phyloP scores from a whole-genome alignment of 2,797 vertebrate species.

The Tangara arthus region DNA sequence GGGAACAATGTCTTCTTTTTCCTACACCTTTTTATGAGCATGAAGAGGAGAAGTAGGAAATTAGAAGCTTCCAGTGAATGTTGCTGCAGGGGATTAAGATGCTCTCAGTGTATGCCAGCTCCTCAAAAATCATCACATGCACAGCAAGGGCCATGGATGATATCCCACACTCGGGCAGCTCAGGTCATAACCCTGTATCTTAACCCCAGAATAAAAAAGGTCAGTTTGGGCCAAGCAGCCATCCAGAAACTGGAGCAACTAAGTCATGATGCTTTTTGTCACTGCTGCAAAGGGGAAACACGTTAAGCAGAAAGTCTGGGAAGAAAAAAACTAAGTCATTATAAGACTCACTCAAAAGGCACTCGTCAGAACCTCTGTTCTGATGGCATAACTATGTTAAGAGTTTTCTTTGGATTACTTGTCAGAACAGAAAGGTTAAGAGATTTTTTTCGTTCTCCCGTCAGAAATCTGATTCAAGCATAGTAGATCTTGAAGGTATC shows the following conservation, averaged over 20 bases:
- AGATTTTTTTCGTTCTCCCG: background rate
- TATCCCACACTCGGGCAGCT: background rate
- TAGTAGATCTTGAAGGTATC: background rate
- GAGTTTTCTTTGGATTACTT: background rate
- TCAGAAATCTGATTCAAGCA: background rate
- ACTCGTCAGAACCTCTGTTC: background rate
- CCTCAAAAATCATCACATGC: background rate
- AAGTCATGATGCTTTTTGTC: background rate
- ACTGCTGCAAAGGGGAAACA: background rate
- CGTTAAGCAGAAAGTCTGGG: background rate
- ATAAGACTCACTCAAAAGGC: background rate
- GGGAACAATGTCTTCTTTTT: background rate
- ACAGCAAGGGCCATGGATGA: background rate
- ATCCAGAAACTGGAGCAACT: background rate
- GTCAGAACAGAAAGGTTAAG: background rate
- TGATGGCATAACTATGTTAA: background rate
- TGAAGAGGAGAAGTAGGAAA: background rate
- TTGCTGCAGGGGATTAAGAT: background rate
- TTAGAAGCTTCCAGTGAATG: background rate
- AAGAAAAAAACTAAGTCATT: background rate
- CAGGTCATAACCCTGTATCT: background rate
- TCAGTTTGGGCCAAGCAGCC: background rate
- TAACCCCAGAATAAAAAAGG: background rate
- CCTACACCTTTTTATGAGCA: background rate
- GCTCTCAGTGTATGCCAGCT: background rate